Base-by-base conservation (phyloP, 1,140 invertebrate genomes). In the Mamestra configurata region DNA sequence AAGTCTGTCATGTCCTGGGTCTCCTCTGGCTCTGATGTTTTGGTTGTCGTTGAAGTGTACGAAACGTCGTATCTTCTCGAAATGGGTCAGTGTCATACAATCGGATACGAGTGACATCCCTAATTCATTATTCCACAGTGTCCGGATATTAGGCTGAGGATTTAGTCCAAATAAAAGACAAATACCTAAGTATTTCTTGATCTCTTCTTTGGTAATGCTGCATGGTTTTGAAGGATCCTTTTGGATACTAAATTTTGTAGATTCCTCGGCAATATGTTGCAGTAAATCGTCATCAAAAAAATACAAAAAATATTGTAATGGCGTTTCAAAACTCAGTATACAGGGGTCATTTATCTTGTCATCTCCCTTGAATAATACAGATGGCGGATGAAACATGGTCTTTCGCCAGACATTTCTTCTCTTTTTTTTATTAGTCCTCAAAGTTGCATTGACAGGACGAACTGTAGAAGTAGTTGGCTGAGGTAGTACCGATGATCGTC, bases 231-330 rank as follows among this genome's bases (percentile, higher is more conserved):
- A 68, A 18, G 35, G 43, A 13, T 68, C 27, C 68, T 81, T 81
- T 78, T 82, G 76, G 18, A 82, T 35, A 24, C 80, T 82, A 18
- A 73, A 79, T 70, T 82, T 82, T 10, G 27, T 66, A 66, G 71
- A 72, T 79, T 76, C 71, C 73, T 83, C 57, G 27, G 72, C 72
- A 64, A 79, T 83, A 24, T 82, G 76, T 1, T 22, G 22, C 20
- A 81, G 64, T 68, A 83, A 77, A 13, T 77, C 61, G 10, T 83
- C 76, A 79, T 81, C 82, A 79, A 76, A 81, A 61, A 83, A 79
- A 18, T 64, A 80, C 31, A 78, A 77, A 61, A 78, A 80, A 77
- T 83, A 83, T 80, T 81, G 75, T 13, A 81, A 51, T n/a, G 75
- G 24, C 51, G 80, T 78, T 43, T 73, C 76, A 15, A 78, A 55